Base-by-base conservation (phyloP, 2,113 vertebrate genomes). In the Sceloporus undulatus region DNA sequence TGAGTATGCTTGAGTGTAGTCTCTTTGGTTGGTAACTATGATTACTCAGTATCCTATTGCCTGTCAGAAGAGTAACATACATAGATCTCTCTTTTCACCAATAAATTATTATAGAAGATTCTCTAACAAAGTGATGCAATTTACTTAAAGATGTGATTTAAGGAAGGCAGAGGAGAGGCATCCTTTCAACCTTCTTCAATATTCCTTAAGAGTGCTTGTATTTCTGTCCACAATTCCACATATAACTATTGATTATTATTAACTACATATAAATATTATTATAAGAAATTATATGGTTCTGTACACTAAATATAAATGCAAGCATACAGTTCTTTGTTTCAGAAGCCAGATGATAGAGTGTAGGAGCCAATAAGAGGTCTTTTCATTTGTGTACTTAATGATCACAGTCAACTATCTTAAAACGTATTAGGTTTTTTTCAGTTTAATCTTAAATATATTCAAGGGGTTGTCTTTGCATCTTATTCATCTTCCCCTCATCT, bases 1-100 rank as follows among this genome's bases (percentile, higher is more conserved):
- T 99, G 92, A 96, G 96, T 86, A 87, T 54, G 13, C 16, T 34
- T 85, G 82, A 27, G 21, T 48, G 5, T 70, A 23, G 65, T 62
- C 23, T 23, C 19, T 23, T 2, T 68, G 23, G 4, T 78, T 52
- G 56, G 83, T 48, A 70, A 25, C 14, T 8, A 65, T 68, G 0
- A 0, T 1, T 1, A 2, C 7, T 2, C 34, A 86, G 76, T 71
- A 65, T 71, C 25, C 48, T 40, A 23, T 81, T 4, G 0, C 71
- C 48, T 71, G 0, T 5, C 1, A 71, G 23, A 62, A 71, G 88
- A 34, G 10, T 2, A 2, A 1, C 18, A 40, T 75, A 71, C n/a
- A 82, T 91, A 76, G 66, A 81, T 52, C 5, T 38, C 25, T 48
- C 76, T 66, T 89, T 86, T 38, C 82, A 92, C 88, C 73, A 48